phyloP scores from a whole-genome alignment of 92 coral and sea anemone genomes.

The Parazoanthus darwini region DNA sequence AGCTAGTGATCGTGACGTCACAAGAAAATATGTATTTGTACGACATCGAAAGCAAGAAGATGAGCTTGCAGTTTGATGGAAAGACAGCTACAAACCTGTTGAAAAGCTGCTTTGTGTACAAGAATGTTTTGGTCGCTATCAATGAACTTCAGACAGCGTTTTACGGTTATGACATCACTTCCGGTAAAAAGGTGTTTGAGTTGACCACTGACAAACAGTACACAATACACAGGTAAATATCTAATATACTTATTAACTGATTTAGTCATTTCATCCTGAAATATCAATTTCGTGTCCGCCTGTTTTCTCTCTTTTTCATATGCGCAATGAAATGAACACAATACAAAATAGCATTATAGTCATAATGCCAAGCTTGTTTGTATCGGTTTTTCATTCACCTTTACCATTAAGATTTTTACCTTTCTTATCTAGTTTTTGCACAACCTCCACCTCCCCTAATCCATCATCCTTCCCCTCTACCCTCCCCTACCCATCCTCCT shows the following conservation, averaged over 20 bases:
- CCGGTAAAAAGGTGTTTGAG: constrained; percentile 46
- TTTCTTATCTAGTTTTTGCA: too few relatives aligned
- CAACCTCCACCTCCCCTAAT: too few relatives aligned
- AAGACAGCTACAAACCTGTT: constrained; percentile 43
- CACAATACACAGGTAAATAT: constrained; percentile 49
- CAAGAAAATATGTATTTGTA: constrained; percentile 53
- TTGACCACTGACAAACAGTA: constrained; percentile 36
- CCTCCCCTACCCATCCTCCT: too few relatives aligned
- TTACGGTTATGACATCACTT: constrained; percentile 58
- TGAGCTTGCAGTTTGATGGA: constrained; percentile 56
- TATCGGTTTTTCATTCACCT: too few relatives aligned
- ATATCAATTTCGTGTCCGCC: background rate
- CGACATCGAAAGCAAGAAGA: constrained; percentile 49
- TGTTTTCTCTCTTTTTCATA: background rate
- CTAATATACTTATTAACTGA: background rate
- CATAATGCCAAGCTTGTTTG: too few relatives aligned
- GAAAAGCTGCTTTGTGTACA: constrained; percentile 49
- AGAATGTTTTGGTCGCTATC: constrained; percentile 48
- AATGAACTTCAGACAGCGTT: constrained; percentile 48
- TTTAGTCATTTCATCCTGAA: background rate
- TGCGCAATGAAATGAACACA: too few relatives aligned
- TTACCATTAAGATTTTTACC: too few relatives aligned
- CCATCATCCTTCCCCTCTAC: too few relatives aligned
- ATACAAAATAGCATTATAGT: too few relatives aligned
- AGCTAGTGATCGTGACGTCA: constrained; percentile 48